phyloP scores from a whole-genome alignment of 2,113 vertebrate species.

The Cariama cristata region DNA sequence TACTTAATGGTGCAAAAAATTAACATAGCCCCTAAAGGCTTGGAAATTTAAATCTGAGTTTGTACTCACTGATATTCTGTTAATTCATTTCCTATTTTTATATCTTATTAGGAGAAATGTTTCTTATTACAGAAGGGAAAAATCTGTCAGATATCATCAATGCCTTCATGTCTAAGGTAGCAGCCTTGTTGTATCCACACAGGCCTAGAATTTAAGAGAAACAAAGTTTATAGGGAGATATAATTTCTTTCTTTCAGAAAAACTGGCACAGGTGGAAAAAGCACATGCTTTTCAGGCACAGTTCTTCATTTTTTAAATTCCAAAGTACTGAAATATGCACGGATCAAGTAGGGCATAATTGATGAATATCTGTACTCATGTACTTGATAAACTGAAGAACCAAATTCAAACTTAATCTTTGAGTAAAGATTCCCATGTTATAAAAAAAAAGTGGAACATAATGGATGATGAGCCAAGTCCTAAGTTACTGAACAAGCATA shows the following conservation, averaged over 20 bases:
- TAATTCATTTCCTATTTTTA: constrained; percentile 33
- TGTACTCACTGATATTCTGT: background rate
- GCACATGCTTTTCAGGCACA: background rate
- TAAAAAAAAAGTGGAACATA: background rate
- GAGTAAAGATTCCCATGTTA: background rate
- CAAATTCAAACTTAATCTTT: background rate
- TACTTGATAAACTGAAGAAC: background rate
- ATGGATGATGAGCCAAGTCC: background rate
- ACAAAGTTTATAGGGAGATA: background rate
- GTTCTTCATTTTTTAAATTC: background rate
- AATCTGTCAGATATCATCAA: constrained; percentile 3
- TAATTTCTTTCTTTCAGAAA: background rate
- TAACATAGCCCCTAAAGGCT: background rate
- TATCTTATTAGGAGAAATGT: constrained; percentile 30
- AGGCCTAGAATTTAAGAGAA: background rate
- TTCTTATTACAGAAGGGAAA: constrained; percentile 22
- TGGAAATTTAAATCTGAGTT: constrained; percentile 7
- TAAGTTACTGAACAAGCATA: background rate
- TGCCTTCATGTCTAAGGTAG: background rate
- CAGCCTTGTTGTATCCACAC: background rate
- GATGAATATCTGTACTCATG: background rate
- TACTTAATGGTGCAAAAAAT: constrained; percentile 62
- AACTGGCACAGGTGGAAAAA: background rate
- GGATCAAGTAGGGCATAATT: background rate
- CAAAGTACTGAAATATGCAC: background rate